phyloP scores from a whole-genome alignment of 1,140 invertebrate genomes.

The Zaprionus tsacasi region DNA sequence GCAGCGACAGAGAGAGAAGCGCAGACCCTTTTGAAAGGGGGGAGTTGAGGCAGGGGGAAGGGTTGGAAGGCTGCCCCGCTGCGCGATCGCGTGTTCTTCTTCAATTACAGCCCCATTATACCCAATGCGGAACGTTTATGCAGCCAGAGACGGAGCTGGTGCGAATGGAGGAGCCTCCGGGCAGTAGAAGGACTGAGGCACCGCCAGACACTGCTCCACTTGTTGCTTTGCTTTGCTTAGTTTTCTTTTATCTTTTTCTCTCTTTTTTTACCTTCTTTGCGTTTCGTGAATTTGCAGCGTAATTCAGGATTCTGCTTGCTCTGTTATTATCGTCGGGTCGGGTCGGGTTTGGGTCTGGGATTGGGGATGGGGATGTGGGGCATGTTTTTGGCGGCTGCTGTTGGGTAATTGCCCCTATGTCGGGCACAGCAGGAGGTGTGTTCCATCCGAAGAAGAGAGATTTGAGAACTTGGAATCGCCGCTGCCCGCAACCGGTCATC shows the following conservation, averaged over 20 bases:
- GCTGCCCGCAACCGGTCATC: slow-evolving; percentile 22
- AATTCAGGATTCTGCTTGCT: slow-evolving; percentile 79
- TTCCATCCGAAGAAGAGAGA: slow-evolving; percentile 7
- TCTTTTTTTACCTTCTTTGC: slow-evolving; percentile 11
- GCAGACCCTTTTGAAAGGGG: not conserved
- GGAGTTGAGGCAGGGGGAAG: not conserved
- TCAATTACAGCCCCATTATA: slow-evolving; percentile 81
- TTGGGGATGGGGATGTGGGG: slow-evolving; percentile 48
- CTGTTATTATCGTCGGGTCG: slow-evolving; percentile 76
- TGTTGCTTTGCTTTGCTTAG: slow-evolving; percentile 23
- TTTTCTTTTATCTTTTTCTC: not conserved
- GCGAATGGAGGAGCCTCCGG: slow-evolving; percentile 17
- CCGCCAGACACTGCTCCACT: slow-evolving; percentile 48
- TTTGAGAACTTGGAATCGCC: slow-evolving; percentile 1
- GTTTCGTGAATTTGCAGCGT: slow-evolving; percentile 57
- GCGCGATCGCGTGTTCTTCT: slow-evolving; percentile 76
- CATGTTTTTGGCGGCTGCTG: slow-evolving; percentile 50
- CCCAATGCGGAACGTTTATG: slow-evolving; percentile 74
- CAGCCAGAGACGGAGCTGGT: slow-evolving; percentile 6
- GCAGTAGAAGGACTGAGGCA: slow-evolving; percentile 32
- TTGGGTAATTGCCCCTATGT: slow-evolving; percentile 74
- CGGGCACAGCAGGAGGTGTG: slow-evolving; percentile 64
- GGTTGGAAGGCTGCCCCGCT: slow-evolving; percentile 22
- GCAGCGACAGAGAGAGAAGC: slow-evolving; percentile 19
- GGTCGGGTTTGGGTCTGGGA: slow-evolving; percentile 49